phyloP scores from a whole-genome alignment of 2,797 vertebrate species.

The Cyclura pinguis region DNA sequence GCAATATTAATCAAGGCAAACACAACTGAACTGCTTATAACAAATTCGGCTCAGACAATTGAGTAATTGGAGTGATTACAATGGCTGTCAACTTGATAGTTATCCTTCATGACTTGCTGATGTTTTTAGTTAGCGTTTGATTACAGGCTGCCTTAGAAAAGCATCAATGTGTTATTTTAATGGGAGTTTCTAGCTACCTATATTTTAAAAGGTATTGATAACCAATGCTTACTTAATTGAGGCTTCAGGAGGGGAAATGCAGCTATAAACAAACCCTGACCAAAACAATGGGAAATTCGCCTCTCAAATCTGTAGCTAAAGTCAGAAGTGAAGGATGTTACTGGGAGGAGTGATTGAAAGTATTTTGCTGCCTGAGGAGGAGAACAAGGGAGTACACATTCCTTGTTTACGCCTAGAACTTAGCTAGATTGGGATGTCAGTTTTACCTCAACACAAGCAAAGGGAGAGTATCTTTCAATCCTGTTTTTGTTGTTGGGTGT shows the following conservation, averaged over 20 bases:
- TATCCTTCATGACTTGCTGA: not conserved
- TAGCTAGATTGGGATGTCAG: too few species aligned
- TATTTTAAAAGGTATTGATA: constrained; percentile 39
- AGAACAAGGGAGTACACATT: too few species aligned
- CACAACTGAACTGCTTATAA: constrained; percentile 56
- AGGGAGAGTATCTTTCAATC: too few species aligned
- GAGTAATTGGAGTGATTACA: constrained; percentile 52
- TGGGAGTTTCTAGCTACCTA: constrained; percentile 21
- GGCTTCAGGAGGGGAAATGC: constrained; percentile 10
- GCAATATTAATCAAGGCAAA: constrained; percentile 49
- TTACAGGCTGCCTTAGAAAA: constrained; percentile 12
- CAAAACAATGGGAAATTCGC: constrained; percentile 9
- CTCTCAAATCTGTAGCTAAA: not conserved
- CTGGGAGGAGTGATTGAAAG: not conserved
- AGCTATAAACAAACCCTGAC: constrained; percentile 15
- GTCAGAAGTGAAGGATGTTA: not conserved
- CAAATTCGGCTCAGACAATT: constrained; percentile 53
- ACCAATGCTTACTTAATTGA: constrained; percentile 18
- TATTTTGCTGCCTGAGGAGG: too few species aligned
- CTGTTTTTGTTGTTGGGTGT: too few species aligned
- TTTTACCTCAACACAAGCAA: too few species aligned
- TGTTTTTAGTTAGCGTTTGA: constrained; percentile 34
- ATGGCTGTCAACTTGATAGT: constrained; percentile 34
- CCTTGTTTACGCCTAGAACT: too few species aligned
- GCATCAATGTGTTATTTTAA: constrained; percentile 44